Evolutionary conservation across 2,113 vertebrate species (phyloP), one percentile per base, ranked within the genome.

Genomic region (Empidonax alnorum): DNA sequence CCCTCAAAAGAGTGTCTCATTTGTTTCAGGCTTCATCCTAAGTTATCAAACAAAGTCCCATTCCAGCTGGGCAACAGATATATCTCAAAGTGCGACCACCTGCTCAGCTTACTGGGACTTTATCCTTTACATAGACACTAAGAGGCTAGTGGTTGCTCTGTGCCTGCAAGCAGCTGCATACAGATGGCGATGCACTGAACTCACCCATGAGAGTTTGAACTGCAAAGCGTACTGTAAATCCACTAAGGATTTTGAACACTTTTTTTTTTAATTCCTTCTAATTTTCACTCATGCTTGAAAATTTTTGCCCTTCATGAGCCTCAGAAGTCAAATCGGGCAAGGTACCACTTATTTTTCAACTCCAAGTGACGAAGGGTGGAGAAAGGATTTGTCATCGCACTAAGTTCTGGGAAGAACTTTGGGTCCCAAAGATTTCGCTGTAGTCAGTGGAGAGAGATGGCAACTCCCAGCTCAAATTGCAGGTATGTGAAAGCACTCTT

Each of bases 381-480:
- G 88, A 96, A 94, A 94, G 67, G 85, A 85, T 93, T 96, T 37
- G 42, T 90, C 79, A 87, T 92, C 18, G 0, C 75, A 28, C 20
- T 30, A 56, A 91, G 31, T 73, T 76, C 67, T 88, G 82, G 67
- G 67, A 79, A 96, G 49, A n/a, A 46, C 55, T 93, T 76, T 90
- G 66, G 13, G 37, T 95, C 82, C 74, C 53, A 61, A 68, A 35
- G 41, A 58, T 46, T 88, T 41, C 91, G 20, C 21, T 90, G 37
- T 35, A 91, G 62, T 66, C 74, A 65, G 52, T 37, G 31, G 31
- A 87, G 82, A 65, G 52, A 82, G 41, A 95, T 73, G 94, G 84
- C 77, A 95, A 78, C 73, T 89, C 81, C 87, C 19, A 3, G 63
- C 90, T 97, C 85, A 92, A 80, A 90, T 90, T 83, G 85, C 92